Evolutionary conservation across 2,888 invertebrate species (phyloP).

Genomic region (Coleophora deauratella): DNA sequence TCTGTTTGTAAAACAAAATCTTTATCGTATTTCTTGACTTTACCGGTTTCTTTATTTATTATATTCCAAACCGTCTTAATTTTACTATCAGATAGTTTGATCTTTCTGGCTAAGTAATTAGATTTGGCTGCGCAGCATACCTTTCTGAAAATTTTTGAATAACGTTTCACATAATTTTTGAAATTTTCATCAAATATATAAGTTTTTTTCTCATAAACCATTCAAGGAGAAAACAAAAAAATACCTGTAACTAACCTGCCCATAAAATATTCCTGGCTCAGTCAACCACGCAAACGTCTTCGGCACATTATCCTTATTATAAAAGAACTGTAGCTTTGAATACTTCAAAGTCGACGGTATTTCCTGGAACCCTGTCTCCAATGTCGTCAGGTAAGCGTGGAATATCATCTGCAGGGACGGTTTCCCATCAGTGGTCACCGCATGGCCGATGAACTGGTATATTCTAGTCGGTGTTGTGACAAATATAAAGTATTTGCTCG

Average conservation of each 20-base stretch:
- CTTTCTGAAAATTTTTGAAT: no score
- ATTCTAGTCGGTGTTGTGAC: constrained; percentile 88
- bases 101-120: no score
- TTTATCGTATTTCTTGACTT: no score
- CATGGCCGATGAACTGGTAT: constrained; percentile 90
- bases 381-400: constrained; percentile 80
- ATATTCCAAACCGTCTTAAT: no score
- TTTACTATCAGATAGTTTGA: no score
- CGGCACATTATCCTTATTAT: constrained; percentile 78
- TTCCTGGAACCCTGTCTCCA: constrained; percentile 82
- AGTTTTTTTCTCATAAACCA: no score
- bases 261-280: constrained; percentile 86
- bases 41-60: no score
- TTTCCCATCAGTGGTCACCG: constrained; percentile 81
- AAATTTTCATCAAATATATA: no score
- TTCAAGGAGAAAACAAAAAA: no score
- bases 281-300: constrained; percentile 92
- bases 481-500: constrained; percentile 86
- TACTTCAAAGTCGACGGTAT: constrained; percentile 82
- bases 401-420: constrained; percentile 87
- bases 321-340: constrained; percentile 86
- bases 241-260: constrained; percentile 72
- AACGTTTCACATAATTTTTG: no score
- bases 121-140: no score
- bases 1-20: no score